Percentiles rank a stretch among this genome's conserved stretches.
These are phyloP conservation scores for Lymantria dispar DNA, from an alignment of 2,888 invertebrate genomes.

Conservation along the genomic window DNA sequence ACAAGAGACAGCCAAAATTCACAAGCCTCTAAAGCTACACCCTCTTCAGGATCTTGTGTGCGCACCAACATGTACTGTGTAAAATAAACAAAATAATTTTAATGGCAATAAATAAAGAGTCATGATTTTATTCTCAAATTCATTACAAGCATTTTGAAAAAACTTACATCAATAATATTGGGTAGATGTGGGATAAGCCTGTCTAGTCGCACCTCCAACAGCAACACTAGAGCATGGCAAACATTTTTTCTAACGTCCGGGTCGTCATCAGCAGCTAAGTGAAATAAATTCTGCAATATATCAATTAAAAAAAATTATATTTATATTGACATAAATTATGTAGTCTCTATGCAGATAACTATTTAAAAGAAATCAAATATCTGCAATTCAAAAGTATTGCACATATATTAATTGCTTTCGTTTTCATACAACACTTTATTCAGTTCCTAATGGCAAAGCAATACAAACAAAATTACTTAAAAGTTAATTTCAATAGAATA, in stretches of 20 bases:
- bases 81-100: constrained; percentile 8
- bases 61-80: constrained; percentile 95
- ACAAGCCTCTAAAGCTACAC: constrained; percentile 98
- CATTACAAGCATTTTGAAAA: not conserved
- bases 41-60: constrained; percentile 96
- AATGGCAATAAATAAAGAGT: constrained; percentile 7
- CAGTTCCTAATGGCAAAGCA: no score
- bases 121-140: not conserved
- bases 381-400: no score
- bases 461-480: no score
- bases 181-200: constrained; percentile 96
- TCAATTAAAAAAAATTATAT: not conserved
- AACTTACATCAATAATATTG: constrained; percentile 94
- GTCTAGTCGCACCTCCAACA: constrained; percentile 97
- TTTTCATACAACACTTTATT: no score
- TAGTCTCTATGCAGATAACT: not conserved
- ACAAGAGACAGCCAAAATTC: constrained; percentile 99
- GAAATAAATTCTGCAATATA: constrained; percentile 90
- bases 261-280: constrained; percentile 97
- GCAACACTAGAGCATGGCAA: constrained; percentile 97
- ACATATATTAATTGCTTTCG: no score
- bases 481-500: no score
- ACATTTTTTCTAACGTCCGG: constrained; percentile 99
- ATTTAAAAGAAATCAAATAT: no score
- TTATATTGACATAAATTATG: not conserved